Evolutionary conservation across 2,113 vertebrate genomes (phyloP).

Genomic region (Coreoperca whiteheadi): DNA sequence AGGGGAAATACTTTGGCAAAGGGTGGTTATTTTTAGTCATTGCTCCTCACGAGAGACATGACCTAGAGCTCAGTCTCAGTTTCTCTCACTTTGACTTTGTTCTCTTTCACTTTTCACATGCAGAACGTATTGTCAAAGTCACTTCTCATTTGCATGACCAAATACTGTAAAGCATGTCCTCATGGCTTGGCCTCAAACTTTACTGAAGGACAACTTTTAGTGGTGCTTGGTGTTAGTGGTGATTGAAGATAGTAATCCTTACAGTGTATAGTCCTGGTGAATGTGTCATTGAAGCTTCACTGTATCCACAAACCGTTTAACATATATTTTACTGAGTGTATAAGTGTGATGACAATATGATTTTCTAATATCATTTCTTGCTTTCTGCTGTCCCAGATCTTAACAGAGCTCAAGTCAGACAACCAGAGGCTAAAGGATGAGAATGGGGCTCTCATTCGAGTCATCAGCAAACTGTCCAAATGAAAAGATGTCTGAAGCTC

Average conservation of each 20-base stretch:
- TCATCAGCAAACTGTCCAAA: constrained; percentile 99
- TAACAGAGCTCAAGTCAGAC: constrained; percentile 97
- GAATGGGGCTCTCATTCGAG: constrained; percentile 96
- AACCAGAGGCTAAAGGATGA: constrained; percentile 99
- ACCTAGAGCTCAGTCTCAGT: constrained; percentile 70
- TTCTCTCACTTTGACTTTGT: constrained; percentile 51
- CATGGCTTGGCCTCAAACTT: constrained; percentile 18
- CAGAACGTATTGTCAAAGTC: constrained; percentile 37
- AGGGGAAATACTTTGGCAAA: constrained; percentile 71
- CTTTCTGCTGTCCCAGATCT: constrained; percentile 83
- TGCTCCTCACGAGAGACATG: constrained; percentile 66
- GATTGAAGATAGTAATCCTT: neutral
- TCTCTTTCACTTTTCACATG: constrained; percentile 47
- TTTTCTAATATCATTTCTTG: constrained; percentile 30
- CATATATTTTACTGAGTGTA: neutral
- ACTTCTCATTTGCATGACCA: constrained; percentile 69
- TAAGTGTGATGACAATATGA: neutral
- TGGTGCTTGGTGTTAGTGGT: neutral
- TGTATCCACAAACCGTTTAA: neutral
- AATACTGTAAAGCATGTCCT: constrained; percentile 57
- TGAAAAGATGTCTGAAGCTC: constrained; percentile 76
- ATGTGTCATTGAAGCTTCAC: neutral
- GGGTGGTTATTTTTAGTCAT: constrained; percentile 73
- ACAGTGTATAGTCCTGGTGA: neutral
- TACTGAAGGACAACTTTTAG: constrained; percentile 10